Evolutionary conservation across 2,888 invertebrate species (phyloP).

Genomic region (Catocala nupta): DNA sequence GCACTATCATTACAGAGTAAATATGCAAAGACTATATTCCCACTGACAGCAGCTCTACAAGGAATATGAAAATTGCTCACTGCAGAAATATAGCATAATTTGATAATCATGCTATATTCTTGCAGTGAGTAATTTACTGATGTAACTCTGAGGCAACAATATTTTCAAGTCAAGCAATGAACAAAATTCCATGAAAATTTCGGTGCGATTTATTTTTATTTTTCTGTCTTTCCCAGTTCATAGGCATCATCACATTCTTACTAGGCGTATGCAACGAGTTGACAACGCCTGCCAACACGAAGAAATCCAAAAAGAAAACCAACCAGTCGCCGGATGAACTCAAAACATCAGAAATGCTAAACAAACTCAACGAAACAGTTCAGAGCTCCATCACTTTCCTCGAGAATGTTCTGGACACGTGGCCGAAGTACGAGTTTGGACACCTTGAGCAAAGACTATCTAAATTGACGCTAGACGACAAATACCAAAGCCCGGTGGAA

Average conservation of each 20-base stretch:
- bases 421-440: conserved; percentile 70
- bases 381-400: conserved; percentile 71
- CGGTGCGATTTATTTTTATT: background rate
- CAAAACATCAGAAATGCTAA: conserved; percentile 67
- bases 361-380: conserved; percentile 69
- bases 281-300: conserved; percentile 80
- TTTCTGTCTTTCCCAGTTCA: conserved; percentile 74
- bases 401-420: conserved; percentile 76
- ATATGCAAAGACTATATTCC: no score
- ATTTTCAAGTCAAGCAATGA: no score
- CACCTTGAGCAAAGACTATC: conserved; percentile 74
- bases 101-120: no score
- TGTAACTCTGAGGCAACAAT: no score
- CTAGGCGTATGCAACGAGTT: conserved; percentile 87
- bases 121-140: no score
- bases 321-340: conserved; percentile 80
- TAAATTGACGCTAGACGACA: conserved; percentile 67
- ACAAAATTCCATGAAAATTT: no score
- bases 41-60: no score
- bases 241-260: conserved; percentile 86
- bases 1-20: no score
- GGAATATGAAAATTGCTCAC: no score
- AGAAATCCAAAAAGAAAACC: conserved; percentile 87
- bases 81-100: no score
- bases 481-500: conserved; percentile 76